Evolutionary conservation across 2,113 vertebrate species (phyloP), one percentile per base, ranked within the genome.

Genomic region (Pelvicachromis taeniatus): DNA sequence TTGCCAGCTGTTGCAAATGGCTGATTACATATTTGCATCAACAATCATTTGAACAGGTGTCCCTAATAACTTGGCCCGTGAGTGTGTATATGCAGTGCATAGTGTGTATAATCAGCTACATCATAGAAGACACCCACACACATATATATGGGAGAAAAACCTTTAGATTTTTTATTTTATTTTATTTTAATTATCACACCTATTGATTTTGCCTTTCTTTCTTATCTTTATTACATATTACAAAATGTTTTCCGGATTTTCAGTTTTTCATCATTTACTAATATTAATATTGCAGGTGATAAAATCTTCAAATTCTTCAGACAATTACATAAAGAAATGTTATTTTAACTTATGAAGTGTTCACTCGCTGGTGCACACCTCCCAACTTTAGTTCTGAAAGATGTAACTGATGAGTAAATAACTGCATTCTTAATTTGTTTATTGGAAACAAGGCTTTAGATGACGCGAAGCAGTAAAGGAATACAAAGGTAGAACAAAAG

Each of bases 151-250:
- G 11, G 6, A 5, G 38, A 38, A 65, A 38, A 38, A 38, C 21
- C 61, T 65, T 65, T 63, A 2, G 0, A 12, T 17, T n/a, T 33
- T 33, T n/a, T 7, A 12, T 17, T n/a, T 33, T 33, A 12, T 7
- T 35, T 61, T 0, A 0, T 63, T 38, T 63, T 13, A 38, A 63
- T 1, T 8, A 38, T 1, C 1, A 2, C 61, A 65, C 19, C 4
- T 65, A 70, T 45, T 70, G 12, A 6, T 45, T 38, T 3, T 45
- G 0, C 0, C 4, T 11, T 45, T 45, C 21, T 45, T 26, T 45
- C 2, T 29, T 48, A 11, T 73, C 26, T 48, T 48, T 73, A 48
- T 23, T 48, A 48, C 40, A 48, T 73, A 73, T 38, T 12, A 38
- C 58, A 45, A 68, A 1, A 73, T 10, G 17, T 73, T 73, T 73